Evolutionary conservation across 2,113 vertebrate genomes (phyloP).

Genomic region (Aspiorhynchus laticeps): DNA sequence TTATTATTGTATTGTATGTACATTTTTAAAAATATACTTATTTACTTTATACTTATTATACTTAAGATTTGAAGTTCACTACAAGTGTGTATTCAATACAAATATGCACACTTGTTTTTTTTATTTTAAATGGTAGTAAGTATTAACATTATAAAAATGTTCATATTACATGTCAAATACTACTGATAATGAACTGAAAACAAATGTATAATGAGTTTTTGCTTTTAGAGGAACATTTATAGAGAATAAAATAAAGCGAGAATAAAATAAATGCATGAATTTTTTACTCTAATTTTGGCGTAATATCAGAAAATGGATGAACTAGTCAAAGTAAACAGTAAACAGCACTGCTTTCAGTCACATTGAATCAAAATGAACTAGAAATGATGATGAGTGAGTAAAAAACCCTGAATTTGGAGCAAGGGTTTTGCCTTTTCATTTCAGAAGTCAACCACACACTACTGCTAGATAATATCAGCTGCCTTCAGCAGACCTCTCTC

Average conservation of each 20-base stretch:
- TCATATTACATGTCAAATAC: too few species aligned
- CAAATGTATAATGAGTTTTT: not conserved
- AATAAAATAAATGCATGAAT: not conserved
- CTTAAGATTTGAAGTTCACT: too few species aligned
- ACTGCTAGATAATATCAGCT: not conserved
- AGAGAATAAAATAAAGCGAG: not conserved
- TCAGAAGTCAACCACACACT: slow-evolving; percentile 12
- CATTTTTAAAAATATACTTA: too few species aligned
- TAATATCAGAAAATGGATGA: not conserved
- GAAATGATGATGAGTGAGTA: not conserved
- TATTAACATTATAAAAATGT: too few species aligned
- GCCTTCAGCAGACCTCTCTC: not conserved
- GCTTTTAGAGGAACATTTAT: not conserved
- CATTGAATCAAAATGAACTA: not conserved
- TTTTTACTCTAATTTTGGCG: not conserved
- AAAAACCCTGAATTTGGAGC: not conserved
- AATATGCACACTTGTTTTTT: too few species aligned
- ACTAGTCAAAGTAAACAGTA: not conserved
- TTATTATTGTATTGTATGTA: too few species aligned
- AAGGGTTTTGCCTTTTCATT: not conserved
- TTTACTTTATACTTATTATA: too few species aligned
- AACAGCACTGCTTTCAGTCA: not conserved
- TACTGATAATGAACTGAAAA: not conserved
- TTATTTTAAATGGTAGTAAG: too few species aligned
- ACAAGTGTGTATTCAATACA: too few species aligned